Conservation (phyloP, 1,140 invertebrate genomes). For the Ostrea edulis region DNA sequence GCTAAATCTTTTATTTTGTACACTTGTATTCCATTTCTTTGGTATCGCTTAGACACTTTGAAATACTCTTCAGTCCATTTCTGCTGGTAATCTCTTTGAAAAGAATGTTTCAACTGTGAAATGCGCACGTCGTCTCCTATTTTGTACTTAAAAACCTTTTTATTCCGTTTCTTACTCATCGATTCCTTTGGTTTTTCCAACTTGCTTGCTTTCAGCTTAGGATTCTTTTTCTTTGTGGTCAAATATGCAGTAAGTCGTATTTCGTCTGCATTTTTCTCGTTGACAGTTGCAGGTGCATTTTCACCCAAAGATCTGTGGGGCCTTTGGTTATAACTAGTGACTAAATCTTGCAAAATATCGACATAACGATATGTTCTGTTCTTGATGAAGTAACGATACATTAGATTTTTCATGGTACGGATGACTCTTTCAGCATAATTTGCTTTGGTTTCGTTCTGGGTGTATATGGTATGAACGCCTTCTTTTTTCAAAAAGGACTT, state of each 20-base stretch:
- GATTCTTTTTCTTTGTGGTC: neutral
- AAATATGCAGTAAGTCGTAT: constrained; percentile 35
- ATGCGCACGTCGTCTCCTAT: constrained; percentile 50
- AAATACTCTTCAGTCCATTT: constrained; percentile 57
- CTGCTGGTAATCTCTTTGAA: constrained; percentile 54
- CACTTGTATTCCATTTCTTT: constrained; percentile 43
- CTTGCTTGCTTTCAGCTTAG: neutral
- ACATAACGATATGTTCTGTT: constrained; percentile 47
- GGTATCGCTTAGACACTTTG: constrained; percentile 42
- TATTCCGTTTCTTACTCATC: neutral
- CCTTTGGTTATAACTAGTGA: constrained; percentile 46
- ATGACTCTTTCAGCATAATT: constrained; percentile 47
- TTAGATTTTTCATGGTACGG: constrained; percentile 30
- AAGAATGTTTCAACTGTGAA: constrained; percentile 41
- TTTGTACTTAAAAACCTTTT: constrained; percentile 11
- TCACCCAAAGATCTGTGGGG: constrained; percentile 43
- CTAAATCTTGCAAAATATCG: constrained; percentile 43
- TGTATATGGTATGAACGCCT: constrained; percentile 33
- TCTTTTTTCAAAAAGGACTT: constrained; percentile 33
- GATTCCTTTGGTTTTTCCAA: neutral
- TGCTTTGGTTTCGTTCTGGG: constrained; percentile 47
- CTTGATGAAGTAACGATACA: constrained; percentile 46
- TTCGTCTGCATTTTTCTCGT: constrained; percentile 43
- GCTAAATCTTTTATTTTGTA: constrained; percentile 52
- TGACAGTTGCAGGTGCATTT: constrained; percentile 37